Evolutionary conservation across 2,888 invertebrate species (phyloP).

Genomic region (Euproctis similis): DNA sequence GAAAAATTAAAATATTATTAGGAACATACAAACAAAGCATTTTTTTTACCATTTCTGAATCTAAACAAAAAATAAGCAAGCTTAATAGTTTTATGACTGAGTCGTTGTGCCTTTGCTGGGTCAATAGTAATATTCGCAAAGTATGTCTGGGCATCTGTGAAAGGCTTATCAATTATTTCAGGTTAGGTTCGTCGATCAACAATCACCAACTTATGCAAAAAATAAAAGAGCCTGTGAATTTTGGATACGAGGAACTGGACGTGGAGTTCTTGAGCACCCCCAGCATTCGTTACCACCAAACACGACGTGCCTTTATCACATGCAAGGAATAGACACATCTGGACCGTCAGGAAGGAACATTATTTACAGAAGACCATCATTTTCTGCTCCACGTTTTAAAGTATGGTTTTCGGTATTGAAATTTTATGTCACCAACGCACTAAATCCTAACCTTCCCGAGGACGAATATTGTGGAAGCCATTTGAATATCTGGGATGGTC

Average conservation of each 20-base stretch:
- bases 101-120: too few relatives aligned
- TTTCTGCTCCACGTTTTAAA: slow-evolving; percentile 82
- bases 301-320: slow-evolving; percentile 91
- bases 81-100: too few relatives aligned
- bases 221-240: slow-evolving; percentile 91
- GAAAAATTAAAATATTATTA: too few relatives aligned
- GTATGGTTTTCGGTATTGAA: slow-evolving; percentile 92
- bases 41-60: too few relatives aligned
- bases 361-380: slow-evolving; percentile 72
- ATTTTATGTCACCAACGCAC: slow-evolving; percentile 84
- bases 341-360: slow-evolving; percentile 75
- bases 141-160: too few relatives aligned
- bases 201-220: slow-evolving; percentile 88
- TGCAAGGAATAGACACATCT: slow-evolving; percentile 79
- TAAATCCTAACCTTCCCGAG: slow-evolving; percentile 79
- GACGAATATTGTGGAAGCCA: slow-evolving; percentile 89
- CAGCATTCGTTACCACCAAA: slow-evolving; percentile 90
- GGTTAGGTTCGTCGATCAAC: slow-evolving; percentile 89
- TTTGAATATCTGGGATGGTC: slow-evolving; percentile 91
- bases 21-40: too few relatives aligned
- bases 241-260: slow-evolving; percentile 87
- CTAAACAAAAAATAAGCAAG: too few relatives aligned
- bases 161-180: too few relatives aligned
- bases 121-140: too few relatives aligned
- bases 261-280: slow-evolving; percentile 88